These are phyloP conservation scores for Drosophila arizonae DNA, from an alignment of 1,140 invertebrate species.

Conservation along the genomic window DNA sequence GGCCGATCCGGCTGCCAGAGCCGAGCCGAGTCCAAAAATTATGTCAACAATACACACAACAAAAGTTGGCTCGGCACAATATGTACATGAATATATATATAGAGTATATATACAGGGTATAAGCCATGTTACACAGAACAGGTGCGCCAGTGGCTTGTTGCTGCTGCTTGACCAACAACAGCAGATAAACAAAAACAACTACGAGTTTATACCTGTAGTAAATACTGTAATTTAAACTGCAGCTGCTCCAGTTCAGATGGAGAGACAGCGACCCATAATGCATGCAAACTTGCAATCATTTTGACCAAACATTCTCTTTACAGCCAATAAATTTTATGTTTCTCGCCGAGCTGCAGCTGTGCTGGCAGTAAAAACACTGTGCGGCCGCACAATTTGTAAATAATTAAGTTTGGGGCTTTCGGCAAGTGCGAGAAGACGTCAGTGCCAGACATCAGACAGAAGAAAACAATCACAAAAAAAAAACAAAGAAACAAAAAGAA, in stretches of 20 bases:
- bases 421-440: constrained; percentile 1
- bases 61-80: constrained; percentile 35
- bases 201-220: constrained; percentile 5
- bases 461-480: not conserved
- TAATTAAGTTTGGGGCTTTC: constrained; percentile 36
- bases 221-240: constrained; percentile 42
- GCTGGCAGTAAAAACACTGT: constrained; percentile 62
- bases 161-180: constrained; percentile 15
- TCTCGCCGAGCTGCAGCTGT: constrained; percentile 33
- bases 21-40: constrained; percentile 12
- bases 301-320: constrained; percentile 67
- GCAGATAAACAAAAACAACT: constrained; percentile 15
- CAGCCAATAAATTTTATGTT: constrained; percentile 75
- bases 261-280: constrained; percentile 52
- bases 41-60: constrained; percentile 29
- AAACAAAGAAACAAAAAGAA: no score
- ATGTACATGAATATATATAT: constrained; percentile 50
- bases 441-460: not conserved
- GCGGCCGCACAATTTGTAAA: constrained; percentile 41
- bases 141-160: constrained; percentile 38
- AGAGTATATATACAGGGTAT: constrained; percentile 7
- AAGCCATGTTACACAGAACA: constrained; percentile 24
- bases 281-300: constrained; percentile 78
- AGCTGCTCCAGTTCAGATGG: constrained; percentile 41
- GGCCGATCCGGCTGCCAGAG: constrained; percentile 10